These are phyloP conservation scores for Labeo rohita DNA, from an alignment of 2,113 vertebrate species.

Conservation along the genomic window DNA sequence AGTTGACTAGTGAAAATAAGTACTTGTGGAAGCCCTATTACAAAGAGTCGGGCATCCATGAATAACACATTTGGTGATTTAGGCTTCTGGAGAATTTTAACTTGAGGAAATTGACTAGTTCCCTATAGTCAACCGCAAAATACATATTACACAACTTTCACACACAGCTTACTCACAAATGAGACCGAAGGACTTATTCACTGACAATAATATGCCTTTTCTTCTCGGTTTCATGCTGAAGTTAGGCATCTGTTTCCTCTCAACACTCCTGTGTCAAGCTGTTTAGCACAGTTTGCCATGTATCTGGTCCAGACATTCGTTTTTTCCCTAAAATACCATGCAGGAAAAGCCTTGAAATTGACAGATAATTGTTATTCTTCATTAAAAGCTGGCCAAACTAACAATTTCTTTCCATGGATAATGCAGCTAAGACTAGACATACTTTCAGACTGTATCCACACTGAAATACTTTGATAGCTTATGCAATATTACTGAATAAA, in stretches of 20 bases:
- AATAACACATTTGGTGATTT: conserved; percentile 42
- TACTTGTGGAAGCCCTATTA: neutral
- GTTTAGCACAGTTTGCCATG: conserved; percentile 21
- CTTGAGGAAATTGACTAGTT: conserved; percentile 17
- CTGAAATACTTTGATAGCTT: neutral
- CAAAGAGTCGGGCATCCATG: neutral
- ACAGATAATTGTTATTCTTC: conserved; percentile 49
- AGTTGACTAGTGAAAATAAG: neutral
- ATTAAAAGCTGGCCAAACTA: conserved; percentile 36
- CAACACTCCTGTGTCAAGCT: conserved; percentile 31
- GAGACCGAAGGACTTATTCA: conserved; percentile 38
- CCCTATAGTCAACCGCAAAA: conserved; percentile 34
- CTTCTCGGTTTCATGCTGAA: conserved; percentile 48
- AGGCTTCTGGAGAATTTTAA: conserved; percentile 50
- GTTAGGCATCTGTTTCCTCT: conserved; percentile 49
- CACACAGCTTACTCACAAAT: conserved; percentile 5
- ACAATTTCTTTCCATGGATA: conserved; percentile 38
- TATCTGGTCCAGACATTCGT: conserved; percentile 45
- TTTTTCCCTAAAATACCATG: conserved; percentile 47
- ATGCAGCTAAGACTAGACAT: conserved; percentile 15
- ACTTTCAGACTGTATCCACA: conserved; percentile 24
- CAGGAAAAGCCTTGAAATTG: conserved; percentile 37
- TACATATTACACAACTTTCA: neutral
- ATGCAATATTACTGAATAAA: neutral
- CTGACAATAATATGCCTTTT: conserved; percentile 54